These are phyloP conservation scores for Magallana ariakensis DNA, from an alignment of 1,140 invertebrate genomes.

Conservation along the genomic window DNA sequence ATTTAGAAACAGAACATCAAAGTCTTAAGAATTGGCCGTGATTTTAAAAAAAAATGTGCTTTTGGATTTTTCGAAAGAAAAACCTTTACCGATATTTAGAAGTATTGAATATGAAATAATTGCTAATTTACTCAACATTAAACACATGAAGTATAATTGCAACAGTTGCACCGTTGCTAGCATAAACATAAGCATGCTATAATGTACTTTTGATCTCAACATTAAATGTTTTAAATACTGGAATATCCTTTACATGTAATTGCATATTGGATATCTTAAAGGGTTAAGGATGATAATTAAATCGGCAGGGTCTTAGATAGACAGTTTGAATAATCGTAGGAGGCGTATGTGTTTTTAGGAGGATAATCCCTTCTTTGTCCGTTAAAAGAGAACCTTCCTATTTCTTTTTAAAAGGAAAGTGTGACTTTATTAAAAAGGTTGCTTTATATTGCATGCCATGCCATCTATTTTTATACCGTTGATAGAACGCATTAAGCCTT, in stretches of 20 bases:
- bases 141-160: neutral
- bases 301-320: neutral
- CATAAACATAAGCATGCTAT: neutral
- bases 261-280: neutral
- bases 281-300: neutral
- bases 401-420: neutral
- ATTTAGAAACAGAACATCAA: too few species aligned
- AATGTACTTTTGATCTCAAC: neutral
- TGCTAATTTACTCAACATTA: too few species aligned
- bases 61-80: neutral
- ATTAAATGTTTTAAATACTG: too few species aligned
- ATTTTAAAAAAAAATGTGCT: neutral
- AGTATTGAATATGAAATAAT: too few species aligned
- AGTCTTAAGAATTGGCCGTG: too few species aligned
- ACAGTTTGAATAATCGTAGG: neutral
- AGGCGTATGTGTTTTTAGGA: neutral
- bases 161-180: neutral
- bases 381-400: neutral
- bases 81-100: too few species aligned
- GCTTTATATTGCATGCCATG: neutral
- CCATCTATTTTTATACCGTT: neutral
- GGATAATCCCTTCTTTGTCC: constrained; percentile 3
- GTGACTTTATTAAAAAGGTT: neutral
- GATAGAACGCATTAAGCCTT: too few species aligned
- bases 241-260: constrained; percentile 13